Conservation (phyloP, 1,140 invertebrate genomes). For the Hylaeus anthracinus region DNA sequence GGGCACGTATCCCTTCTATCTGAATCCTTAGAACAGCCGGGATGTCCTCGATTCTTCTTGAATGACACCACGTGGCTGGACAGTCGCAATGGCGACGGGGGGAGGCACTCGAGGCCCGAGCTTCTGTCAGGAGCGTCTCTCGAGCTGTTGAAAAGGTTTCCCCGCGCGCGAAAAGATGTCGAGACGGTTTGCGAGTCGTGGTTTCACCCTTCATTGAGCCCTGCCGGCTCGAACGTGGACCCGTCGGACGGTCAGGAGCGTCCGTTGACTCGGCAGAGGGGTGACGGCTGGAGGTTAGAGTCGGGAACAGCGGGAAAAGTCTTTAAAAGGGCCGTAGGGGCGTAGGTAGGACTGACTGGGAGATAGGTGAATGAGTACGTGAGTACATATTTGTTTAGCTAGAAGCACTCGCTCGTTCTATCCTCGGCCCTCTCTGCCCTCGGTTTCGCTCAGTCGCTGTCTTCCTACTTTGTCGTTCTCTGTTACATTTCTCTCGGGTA, state of each 20-base stretch:
- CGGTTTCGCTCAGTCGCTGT: constrained; percentile 15
- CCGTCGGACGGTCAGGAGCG: constrained; percentile 12
- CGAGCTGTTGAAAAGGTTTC: constrained; percentile 35
- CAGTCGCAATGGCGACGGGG: background rate
- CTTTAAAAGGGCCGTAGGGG: constrained; percentile 77
- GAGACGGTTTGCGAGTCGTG: background rate
- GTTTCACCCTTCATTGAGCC: constrained; percentile 35
- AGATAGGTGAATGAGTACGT: constrained; percentile 80
- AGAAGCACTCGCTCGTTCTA: constrained; percentile 75
- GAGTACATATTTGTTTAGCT: constrained; percentile 81
- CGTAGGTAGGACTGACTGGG: constrained; percentile 69
- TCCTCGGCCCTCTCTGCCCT: constrained; percentile 52
- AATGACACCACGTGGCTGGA: constrained; percentile 17
- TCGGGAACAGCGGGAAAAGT: constrained; percentile 70
- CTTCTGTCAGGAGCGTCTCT: constrained; percentile 25
- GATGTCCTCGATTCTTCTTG: constrained; percentile 1
- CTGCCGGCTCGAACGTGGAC: constrained; percentile 18
- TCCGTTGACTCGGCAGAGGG: background rate
- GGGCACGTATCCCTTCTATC: too few relatives aligned
- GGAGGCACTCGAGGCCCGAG: constrained; percentile 3
- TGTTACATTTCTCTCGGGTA: constrained; percentile 15
- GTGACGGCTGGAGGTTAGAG: constrained; percentile 33
- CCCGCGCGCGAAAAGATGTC: constrained; percentile 33
- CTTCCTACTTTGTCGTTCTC: background rate
- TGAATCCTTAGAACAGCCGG: background rate